Evolutionary conservation across 2,888 invertebrate species (phyloP), one percentile per base, ranked within the genome.

Genomic region (Sminthurinus aureus): DNA sequence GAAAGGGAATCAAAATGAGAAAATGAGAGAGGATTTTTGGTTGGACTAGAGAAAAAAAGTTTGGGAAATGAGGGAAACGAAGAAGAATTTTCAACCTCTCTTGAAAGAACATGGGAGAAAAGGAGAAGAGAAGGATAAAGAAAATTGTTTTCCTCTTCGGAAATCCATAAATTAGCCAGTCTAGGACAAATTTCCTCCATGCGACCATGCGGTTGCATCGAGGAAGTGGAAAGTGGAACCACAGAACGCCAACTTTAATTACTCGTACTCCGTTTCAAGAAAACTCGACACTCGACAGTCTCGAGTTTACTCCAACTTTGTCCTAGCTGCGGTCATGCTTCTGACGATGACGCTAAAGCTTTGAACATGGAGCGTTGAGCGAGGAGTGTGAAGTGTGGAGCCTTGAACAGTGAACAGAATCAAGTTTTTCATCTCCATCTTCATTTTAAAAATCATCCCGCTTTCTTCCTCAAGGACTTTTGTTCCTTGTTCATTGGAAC

Each of bases 141-240:
- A 81, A 83, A 82, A 83, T 79, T 81, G 76, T 83, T 79, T 85
- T 77, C 69, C 69, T 83, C 85, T 85, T 85, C 79, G 85, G 82
- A 85, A 85, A 85, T 83, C 85, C 83, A 85, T 85, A 85, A 85
- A 85, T 85, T 85, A 85, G 85, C 82, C 71, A 78, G 83, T 24
- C 64, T 80, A 83, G 77, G 83, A 85, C 85, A 85, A 85, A 85
- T 85, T 85, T 85, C 85, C 82, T 83, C 83, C 83, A 83, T 85
- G 81, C 75, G 81, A 66, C 64, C 69, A 77, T 22, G 77, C 77
- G 76, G 77, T 75, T 67, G 85, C 83, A n/a, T n/a, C n/a, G n/a
- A n/a, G 81, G 83, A 83, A 83, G 82, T 82, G 79, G 85, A 26
- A n/a, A n/a, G n/a, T n/a, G n/a, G n/a, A n/a, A n/a, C n/a, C n/a